Evolutionary conservation across 1,140 invertebrate species (phyloP).

Genomic region (Sipha flava): DNA sequence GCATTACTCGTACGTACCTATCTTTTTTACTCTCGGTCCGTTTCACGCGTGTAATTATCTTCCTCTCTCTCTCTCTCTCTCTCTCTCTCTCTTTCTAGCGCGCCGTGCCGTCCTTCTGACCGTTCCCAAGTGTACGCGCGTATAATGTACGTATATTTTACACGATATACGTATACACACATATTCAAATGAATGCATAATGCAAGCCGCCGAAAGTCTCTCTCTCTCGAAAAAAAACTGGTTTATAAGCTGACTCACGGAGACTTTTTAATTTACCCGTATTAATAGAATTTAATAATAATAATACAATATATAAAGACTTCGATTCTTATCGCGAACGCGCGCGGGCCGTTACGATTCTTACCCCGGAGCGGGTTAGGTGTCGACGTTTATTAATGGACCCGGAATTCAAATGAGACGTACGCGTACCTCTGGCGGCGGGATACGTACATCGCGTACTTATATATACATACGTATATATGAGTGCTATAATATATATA

Average conservation of each 20-base stretch:
- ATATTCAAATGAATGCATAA: too few species aligned
- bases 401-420: slow-evolving; percentile 25
- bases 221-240: too few species aligned
- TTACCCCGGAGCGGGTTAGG: slow-evolving; percentile 14
- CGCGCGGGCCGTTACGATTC: not conserved
- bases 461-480: not conserved
- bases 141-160: too few species aligned
- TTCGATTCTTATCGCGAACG: slow-evolving; percentile 5
- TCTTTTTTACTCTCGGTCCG: too few species aligned
- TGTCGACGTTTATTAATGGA: slow-evolving; percentile 30
- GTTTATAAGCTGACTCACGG: not conserved
- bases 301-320: not conserved
- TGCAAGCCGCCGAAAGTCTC: not conserved
- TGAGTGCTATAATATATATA: too few species aligned
- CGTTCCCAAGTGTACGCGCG: too few species aligned
- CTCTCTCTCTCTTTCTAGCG: too few species aligned
- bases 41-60: too few species aligned
- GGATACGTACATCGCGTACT: not conserved
- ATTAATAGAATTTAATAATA: not conserved
- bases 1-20: too few species aligned
- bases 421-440: not conserved
- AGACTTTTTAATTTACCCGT: slow-evolving; percentile 3
- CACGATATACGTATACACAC: too few species aligned
- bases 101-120: too few species aligned
- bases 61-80: too few species aligned